Conservation (phyloP, 1,140 invertebrate species). For the Orussus abietinus region DNA sequence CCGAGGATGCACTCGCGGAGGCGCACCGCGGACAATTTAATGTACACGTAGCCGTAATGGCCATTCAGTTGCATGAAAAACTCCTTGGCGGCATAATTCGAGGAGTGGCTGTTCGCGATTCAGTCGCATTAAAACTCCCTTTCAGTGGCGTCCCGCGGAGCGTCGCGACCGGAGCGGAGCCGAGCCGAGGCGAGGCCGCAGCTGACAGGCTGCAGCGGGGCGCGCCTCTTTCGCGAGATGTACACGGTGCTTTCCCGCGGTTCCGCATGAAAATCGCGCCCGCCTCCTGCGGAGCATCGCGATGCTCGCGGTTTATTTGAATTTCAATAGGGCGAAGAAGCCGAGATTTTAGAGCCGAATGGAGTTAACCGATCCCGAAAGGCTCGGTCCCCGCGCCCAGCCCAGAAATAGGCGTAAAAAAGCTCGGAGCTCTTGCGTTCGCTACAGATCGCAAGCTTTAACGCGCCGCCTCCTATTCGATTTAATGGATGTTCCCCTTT, state of each 20-base stretch:
- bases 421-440: too few species aligned
- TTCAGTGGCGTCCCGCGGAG: neutral
- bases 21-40: too few species aligned
- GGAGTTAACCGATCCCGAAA: conserved; percentile 10
- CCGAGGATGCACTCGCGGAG: too few species aligned
- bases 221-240: conserved; percentile 14
- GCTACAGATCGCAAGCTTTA: neutral
- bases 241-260: too few species aligned
- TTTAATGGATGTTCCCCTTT: conserved; percentile 1
- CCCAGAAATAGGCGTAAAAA: neutral
- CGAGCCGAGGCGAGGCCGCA: neutral
- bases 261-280: conserved; percentile 19
- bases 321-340: conserved; percentile 13
- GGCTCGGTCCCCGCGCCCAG: too few species aligned
- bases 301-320: conserved; percentile 17
- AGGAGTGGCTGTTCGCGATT: too few species aligned
- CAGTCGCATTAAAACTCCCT: conserved; percentile 10
- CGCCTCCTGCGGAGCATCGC: neutral
- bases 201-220: neutral
- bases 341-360: neutral
- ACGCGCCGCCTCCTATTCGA: neutral
- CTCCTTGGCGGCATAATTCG: too few species aligned
- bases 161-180: neutral
- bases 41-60: too few species aligned
- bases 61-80: too few species aligned